Evolutionary conservation across 2,797 vertebrate genomes (phyloP).

Genomic region (Aldrovandia affinis): DNA sequence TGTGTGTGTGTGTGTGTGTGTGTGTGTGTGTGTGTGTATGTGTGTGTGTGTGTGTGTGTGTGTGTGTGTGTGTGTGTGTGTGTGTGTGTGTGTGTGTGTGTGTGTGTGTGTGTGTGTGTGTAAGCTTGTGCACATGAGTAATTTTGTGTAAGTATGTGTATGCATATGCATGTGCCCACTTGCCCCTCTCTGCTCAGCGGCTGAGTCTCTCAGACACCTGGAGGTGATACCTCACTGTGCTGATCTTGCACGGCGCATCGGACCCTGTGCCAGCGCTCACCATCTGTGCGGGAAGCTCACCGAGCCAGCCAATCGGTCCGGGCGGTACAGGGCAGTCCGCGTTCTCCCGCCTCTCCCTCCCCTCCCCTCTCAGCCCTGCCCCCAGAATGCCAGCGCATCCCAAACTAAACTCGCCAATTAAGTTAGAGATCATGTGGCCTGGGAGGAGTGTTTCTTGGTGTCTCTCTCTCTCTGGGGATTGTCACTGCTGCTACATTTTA

Average conservation of each 20-base stretch:
- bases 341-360: not conserved
- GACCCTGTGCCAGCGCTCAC: conserved; percentile 2
- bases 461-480: not conserved
- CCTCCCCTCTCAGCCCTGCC: not conserved
- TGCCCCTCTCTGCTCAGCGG: not conserved
- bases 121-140: not conserved
- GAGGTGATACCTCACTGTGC: not conserved
- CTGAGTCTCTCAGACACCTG: not conserved
- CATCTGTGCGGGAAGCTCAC: not conserved
- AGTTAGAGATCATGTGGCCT: not conserved
- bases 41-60: not conserved
- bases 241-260: not conserved
- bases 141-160: not conserved
- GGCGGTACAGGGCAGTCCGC: not conserved
- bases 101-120: not conserved
- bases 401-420: not conserved
- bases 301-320: not conserved
- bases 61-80: not conserved
- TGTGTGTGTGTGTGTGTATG: not conserved
- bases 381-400: not conserved
- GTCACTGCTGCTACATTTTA: not conserved
- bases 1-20: not conserved
- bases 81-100: not conserved
- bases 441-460: not conserved
- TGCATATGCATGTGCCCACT: not conserved